These are phyloP conservation scores for Polydrusus tereticollis DNA, from an alignment of 2,888 invertebrate genomes.

Conservation along the genomic window DNA sequence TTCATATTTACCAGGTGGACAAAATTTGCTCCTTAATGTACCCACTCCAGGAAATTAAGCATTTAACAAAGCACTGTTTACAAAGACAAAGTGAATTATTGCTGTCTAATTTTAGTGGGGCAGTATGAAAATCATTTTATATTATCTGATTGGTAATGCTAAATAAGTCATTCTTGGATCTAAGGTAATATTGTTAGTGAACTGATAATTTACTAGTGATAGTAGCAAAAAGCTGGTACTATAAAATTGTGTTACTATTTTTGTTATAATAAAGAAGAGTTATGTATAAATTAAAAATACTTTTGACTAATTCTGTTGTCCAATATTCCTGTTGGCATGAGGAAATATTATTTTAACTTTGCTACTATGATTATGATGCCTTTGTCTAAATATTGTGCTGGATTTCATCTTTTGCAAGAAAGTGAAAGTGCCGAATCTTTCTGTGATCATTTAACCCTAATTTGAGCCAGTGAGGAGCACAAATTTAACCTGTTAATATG, in stretches of 20 bases:
- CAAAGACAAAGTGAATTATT: background rate
- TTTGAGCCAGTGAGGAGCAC: no score
- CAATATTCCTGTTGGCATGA: no score
- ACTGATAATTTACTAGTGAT: constrained; percentile 10
- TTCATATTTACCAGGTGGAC: constrained; percentile 92
- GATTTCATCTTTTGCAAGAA: no score
- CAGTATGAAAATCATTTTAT: background rate
- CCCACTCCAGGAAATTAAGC: constrained; percentile 68
- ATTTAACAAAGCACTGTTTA: background rate
- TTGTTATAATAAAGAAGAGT: constrained; percentile 17
- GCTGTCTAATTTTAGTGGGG: background rate
- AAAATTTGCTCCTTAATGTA: constrained; percentile 85
- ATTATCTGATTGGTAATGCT: constrained; percentile 2
- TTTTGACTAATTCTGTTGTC: no score
- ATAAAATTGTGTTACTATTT: constrained; percentile 14
- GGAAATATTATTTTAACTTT: no score
- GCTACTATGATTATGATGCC: no score
- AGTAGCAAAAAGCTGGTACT: constrained; percentile 9
- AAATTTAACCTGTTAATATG: no score
- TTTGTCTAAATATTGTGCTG: no score
- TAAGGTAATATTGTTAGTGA: background rate
- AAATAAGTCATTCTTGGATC: background rate
- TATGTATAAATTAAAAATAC: no score
- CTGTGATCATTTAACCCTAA: no score
- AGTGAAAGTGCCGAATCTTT: no score